Base-by-base conservation (phyloP, 2,113 vertebrate genomes). In the Stercorarius parasiticus region DNA sequence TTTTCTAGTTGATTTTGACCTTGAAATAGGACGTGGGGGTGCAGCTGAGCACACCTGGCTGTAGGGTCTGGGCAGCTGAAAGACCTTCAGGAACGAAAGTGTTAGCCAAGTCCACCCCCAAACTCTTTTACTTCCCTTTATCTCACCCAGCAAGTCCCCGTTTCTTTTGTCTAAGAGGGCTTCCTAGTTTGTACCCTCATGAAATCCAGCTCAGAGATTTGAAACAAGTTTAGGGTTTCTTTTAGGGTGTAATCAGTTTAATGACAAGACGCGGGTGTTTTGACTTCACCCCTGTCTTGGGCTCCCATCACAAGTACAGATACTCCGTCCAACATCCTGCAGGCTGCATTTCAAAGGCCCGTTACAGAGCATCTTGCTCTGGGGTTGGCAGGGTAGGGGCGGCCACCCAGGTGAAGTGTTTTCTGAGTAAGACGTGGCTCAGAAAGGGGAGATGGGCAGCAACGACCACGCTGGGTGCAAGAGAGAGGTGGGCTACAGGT, bases 221-320 rank as follows among this genome's bases (percentile, higher is more conserved):
- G 56, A 84, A 78, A 58, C 4, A 6, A 8, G 10, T 21, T 9
- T 10, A 15, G 23, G 34, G 4, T 0, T 9, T 52, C 21, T 72
- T 18, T 5, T 4, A 11, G 13, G 29, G 9, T 62, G 5, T 50
- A 22, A 55, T 73, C 19, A 40, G 10, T 64, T 64, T 43, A 65
- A 77, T 12, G 49, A 49, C 13, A 69, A 59, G 49, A 18, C 6
- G 9, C 15, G 9, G 6, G 6, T 0, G 0, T 19, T 81, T 55
- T 50, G n/a, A 25, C 17, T 78, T 86, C n/a, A 55, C 13, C 10
- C 14, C 22, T 45, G 5, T 8, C 59, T 49, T 29, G 42, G 38
- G 6, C 19, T 78, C 36, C 43, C 0, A 0, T 14, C 29, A 12
- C 8, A 15, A 32, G 42, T 3, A 10, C 23, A 26, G 55, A 25